Percentiles rank a stretch among this genome's conserved stretches.
Conservation (phyloP, 1,140 invertebrate genomes). For the Stegodyphus mimosarum region DNA sequence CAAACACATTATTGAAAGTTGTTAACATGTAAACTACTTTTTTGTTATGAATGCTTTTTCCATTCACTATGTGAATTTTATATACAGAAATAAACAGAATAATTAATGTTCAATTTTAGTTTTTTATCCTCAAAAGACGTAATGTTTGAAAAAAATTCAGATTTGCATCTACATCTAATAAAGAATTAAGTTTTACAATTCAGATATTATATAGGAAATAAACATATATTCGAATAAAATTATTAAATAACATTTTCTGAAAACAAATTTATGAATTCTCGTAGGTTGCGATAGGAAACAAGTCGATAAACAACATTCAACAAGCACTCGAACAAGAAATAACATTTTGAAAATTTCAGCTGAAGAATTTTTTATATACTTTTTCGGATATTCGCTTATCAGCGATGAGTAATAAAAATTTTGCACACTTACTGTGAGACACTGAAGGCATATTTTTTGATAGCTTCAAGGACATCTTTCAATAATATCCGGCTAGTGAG, state of each 20-base stretch:
- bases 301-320: too few relatives aligned
- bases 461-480: slow-evolving; percentile 72
- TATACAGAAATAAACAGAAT: neutral
- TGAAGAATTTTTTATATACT: too few relatives aligned
- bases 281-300: too few relatives aligned
- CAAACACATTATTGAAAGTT: neutral
- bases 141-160: neutral
- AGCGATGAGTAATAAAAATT: neutral
- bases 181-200: neutral
- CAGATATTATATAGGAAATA: too few relatives aligned
- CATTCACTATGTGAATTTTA: too few relatives aligned
- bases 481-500: slow-evolving; percentile 73
- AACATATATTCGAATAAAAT: too few relatives aligned
- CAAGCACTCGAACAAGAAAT: too few relatives aligned
- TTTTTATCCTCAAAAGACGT: neutral
- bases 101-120: neutral
- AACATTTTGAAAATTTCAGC: too few relatives aligned
- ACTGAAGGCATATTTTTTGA: slow-evolving; percentile 73
- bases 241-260: too few relatives aligned
- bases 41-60: neutral
- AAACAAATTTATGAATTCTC: too few relatives aligned
- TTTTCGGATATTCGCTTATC: neutral
- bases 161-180: neutral
- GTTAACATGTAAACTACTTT: neutral
- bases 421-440: slow-evolving; percentile 68